Evolutionary conservation across 1,140 invertebrate species (phyloP), one percentile per base, ranked within the genome.

Genomic region (Amyelois transitella): DNA sequence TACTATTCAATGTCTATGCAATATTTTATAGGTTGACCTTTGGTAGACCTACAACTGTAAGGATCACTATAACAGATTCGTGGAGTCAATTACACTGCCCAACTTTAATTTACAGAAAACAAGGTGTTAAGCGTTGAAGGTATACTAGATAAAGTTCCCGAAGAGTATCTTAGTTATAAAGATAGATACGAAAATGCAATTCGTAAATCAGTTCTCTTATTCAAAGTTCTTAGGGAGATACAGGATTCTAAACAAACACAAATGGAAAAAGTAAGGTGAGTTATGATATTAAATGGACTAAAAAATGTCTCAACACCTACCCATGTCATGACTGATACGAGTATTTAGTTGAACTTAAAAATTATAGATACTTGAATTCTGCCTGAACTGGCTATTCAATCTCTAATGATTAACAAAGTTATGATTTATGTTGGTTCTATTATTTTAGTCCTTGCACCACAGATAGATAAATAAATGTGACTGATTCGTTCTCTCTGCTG

Each of bases 131-230:
- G 90, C n/a, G 92, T 94, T 81, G 92, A 92, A 14, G 91, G 91
- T 1, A 78, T 96, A 1, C 72, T 90, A 53, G 93, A 96, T 65
- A 79, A 88, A 18, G 72, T 94, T 6, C 94, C 95, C 10, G 80
- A 91, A 14, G 94, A 94, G 52, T 97, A 95, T 74, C 86, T 95
- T 55, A 95, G 94, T 64, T 94, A 97, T 69, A 95, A 96, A 69
- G 94, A 97, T 70, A 91, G 94, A 55, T 96, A 96, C 78, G 93
- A 95, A 75, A 91, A 95, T 72, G 91, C 92, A 4, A 70, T 96
- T 1, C 89, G 92, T 12, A 96, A 95, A 81, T 92, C 93, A 14
- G 93, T 92, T 57, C 76, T 91, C 5, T 78, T 95, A 53, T 90
- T 94, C 50, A 85, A 91, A 53, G 93, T 94, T 72, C 89, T 95